These are phyloP conservation scores for Limnephilus auricula DNA, from an alignment of 2,888 invertebrate species.

Conservation along the genomic window DNA sequence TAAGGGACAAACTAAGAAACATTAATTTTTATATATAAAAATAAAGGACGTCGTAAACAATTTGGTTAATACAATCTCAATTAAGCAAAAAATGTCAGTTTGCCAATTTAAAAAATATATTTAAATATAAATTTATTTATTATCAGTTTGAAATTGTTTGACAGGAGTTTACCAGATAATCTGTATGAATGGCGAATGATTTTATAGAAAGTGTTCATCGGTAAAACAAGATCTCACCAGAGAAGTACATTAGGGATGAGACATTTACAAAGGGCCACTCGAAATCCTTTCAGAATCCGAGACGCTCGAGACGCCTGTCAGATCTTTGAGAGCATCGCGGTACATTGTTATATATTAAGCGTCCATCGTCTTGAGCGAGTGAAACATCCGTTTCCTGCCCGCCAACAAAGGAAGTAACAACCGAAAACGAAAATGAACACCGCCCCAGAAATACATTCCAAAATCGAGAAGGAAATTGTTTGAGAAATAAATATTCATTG, in stretches of 20 bases:
- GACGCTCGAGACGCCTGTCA: background rate
- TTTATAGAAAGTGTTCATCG: background rate
- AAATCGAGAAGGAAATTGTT: background rate
- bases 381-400: background rate
- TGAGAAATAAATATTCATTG: background rate
- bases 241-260: background rate
- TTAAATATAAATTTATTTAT: no score
- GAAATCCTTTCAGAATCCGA: background rate
- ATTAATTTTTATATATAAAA: no score
- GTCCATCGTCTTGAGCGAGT: background rate
- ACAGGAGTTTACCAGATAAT: no score
- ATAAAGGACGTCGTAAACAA: no score
- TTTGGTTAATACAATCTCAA: no score
- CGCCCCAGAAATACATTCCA: background rate
- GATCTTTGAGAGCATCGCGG: background rate
- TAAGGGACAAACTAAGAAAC: no score
- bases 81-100: no score
- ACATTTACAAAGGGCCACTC: background rate
- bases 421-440: background rate
- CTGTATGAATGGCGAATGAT: no score
- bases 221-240: background rate
- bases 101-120: no score
- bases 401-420: constrained; percentile 2
- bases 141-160: no score
- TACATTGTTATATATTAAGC: background rate